Base-by-base conservation (phyloP, 2,113 vertebrate genomes). In the Ictalurus furcatus region DNA sequence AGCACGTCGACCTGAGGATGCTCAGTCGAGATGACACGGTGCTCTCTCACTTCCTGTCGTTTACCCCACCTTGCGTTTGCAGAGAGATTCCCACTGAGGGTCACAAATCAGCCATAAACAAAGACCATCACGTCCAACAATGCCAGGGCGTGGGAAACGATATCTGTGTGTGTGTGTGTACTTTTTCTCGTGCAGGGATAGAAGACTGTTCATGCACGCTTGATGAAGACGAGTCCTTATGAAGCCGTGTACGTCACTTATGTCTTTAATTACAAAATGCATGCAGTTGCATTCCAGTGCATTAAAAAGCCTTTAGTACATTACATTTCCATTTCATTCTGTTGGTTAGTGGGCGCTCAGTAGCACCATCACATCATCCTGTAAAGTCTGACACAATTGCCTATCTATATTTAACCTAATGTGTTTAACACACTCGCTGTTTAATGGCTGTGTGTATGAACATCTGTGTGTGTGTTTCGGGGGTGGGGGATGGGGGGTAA, bases 1-100 rank as follows among this genome's bases (percentile, higher is more conserved):
- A 96, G 95, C 94, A 94, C 96, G 94, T 96, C 95, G 94, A 96
- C 91, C 93, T 14, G 85, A 84, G 86, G 93, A 94, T 92, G 93
- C 88, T 81, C 91, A 89, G 93, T 91, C 84, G 89, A 90, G 94
- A 79, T 93, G 94, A 92, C 93, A 95, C 82, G 79, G 90, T 94
- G 94, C 95, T 96, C 95, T 92, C 91, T 94, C 95, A 65, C 90
- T 89, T 87, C 84, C 84, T 88, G 87, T 90, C 84, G 63, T 90
- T 91, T 79, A 58, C 48, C 23, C 28, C 74, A 58, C 78, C 48
- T 79, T 85, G 37, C 61, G 21, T 90, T 71, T 78, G 52, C 52
- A 86, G 87, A 95, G 63, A 56, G 48, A 89, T 89, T 91, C 89
- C 94, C 90, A 87, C 95, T 95, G 95, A 94, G 95, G 96, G 61